Evolutionary conservation across 2,888 invertebrate species (phyloP).

Genomic region (Linnaemya vulpina): DNA sequence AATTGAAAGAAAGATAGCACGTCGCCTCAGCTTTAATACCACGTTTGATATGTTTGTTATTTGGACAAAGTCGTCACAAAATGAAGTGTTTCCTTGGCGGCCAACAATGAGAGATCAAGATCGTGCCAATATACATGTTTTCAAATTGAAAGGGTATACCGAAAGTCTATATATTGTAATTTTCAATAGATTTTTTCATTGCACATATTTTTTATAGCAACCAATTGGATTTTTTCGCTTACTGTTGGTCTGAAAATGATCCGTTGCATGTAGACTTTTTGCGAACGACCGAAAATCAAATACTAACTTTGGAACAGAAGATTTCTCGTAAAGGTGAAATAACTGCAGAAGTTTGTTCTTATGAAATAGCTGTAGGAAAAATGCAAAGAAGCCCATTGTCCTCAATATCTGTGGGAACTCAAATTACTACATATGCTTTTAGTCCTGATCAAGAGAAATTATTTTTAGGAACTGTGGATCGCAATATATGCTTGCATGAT

Average conservation of each 20-base stretch:
- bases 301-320: conserved; percentile 92
- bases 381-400: conserved; percentile 87
- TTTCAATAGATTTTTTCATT: conserved; percentile 73
- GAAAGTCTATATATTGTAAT: conserved; percentile 4
- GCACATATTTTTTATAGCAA: conserved; percentile 83
- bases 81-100: conserved; percentile 97
- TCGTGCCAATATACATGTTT: conserved; percentile 93
- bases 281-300: conserved; percentile 87
- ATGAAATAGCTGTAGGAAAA: conserved; percentile 84
- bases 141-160: conserved; percentile 87
- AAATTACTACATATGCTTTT: conserved; percentile 87
- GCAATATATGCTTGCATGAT: conserved; percentile 91
- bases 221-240: conserved; percentile 90
- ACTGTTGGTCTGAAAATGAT: conserved; percentile 94
- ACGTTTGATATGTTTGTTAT: conserved; percentile 86
- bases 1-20: conserved; percentile 79
- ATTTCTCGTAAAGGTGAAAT: conserved; percentile 88
- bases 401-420: conserved; percentile 88
- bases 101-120: conserved; percentile 93
- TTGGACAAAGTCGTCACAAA: conserved; percentile 93
- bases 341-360: conserved; percentile 88
- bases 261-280: conserved; percentile 92
- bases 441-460: conserved; percentile 90
- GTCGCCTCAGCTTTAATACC: conserved; percentile 81
- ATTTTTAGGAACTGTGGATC: conserved; percentile 92